Base-by-base conservation (phyloP, 2,113 vertebrate genomes). In the Oncorhynchus keta region DNA sequence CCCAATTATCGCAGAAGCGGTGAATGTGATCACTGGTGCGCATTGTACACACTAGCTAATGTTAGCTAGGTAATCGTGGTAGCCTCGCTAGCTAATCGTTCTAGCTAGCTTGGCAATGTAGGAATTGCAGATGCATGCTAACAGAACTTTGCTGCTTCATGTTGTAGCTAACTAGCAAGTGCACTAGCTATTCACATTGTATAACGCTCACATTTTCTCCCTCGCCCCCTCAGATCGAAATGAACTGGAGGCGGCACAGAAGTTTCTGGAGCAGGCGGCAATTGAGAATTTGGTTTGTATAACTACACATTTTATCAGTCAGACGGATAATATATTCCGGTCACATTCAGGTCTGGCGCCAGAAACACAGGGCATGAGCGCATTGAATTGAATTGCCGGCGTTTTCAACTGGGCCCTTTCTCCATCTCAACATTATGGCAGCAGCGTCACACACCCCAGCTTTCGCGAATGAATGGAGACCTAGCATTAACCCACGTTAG, bases 191-290 rank as follows among this genome's bases (percentile, higher is more conserved):
- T 20, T n/a, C 3, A 22, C 20, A 35, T 39, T 3, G 22, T 20
- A 12, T 70, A 49, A 48, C 68, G 39, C 3, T 20, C n/a, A 68
- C 32, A 20, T 35, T 45, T 45, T 64, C 39, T 2, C 51, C n/a
- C 66, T 76, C 2, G 9, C 72, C 66, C 74, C 24, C 28, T 57
- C 86, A 97, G 96, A 97, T 93, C 96, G 95, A 70, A 94, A 95
- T 93, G 96, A 98, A 86, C 92, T 97, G 90, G 96, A 98, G 89
- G 95, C 96, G 75, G 96, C 96, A 22, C 96, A 98, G 95, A 97
- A 98, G 95, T 98, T 98, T 93, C 93, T 98, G 94, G 96, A 98
- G 90, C 96, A 96, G 84, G 96, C 96, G 76, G 96, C 96, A 28
- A 93, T 97, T 55, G 96, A 98, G 86, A 96, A 98, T 89, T 92